phyloP scores from a whole-genome alignment of 1,140 invertebrate species.

The Musca vetustissima region DNA sequence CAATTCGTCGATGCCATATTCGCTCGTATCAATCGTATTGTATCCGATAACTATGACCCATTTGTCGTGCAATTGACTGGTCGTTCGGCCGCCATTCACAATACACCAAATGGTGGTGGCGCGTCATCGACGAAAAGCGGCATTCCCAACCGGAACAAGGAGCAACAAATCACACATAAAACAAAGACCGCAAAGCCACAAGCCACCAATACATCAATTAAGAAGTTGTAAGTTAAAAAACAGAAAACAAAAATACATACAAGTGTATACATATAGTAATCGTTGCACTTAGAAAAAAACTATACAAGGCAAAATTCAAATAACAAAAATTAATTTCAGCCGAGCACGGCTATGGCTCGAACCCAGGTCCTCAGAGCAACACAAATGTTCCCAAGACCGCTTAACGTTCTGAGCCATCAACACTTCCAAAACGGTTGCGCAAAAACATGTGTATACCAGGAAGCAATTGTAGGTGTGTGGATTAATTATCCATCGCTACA shows the following conservation, averaged over 20 bases:
- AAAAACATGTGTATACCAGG: too few species aligned
- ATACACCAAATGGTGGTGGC: background rate
- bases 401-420: too few species aligned
- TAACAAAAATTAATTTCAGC: too few species aligned
- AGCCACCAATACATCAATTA: constrained; percentile 26
- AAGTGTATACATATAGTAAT: too few species aligned
- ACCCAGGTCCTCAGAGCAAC: too few species aligned
- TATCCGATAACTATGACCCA: constrained; percentile 76
- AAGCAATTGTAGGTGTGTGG: too few species aligned
- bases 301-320: too few species aligned
- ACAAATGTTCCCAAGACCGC: too few species aligned
- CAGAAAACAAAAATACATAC: constrained; percentile 31
- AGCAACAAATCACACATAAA: constrained; percentile 30
- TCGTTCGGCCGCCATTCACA: constrained; percentile 53
- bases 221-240: constrained; percentile 15
- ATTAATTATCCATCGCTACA: too few species aligned
- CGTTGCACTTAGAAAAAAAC: too few species aligned
- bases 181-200: constrained; percentile 32
- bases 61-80: constrained; percentile 76
- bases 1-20: constrained; percentile 79
- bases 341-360: too few species aligned
- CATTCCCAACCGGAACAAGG: constrained; percentile 9
- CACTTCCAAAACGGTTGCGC: too few species aligned
- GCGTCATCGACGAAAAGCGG: constrained; percentile 21
- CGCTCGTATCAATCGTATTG: constrained; percentile 74